A percentile compares a stretch with the other conserved stretches of the same genome.
These are phyloP conservation scores for Geotrupes spiniger DNA, from an alignment of 2,888 invertebrate genomes.

Conservation along the genomic window DNA sequence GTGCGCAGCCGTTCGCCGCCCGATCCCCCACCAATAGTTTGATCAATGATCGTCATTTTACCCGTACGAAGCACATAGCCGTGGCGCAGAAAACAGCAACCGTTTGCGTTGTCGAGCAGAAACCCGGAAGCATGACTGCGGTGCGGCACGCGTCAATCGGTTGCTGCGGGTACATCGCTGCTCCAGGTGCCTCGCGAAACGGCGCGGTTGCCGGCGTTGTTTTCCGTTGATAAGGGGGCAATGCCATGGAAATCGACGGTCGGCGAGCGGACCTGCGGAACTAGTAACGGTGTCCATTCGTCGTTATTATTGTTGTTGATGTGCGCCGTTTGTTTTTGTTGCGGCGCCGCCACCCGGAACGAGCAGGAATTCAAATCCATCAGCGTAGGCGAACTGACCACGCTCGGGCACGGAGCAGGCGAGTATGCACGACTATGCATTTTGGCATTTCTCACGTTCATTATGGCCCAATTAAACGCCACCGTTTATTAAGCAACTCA, in stretches of 20 bases:
- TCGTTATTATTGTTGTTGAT: constrained; percentile 3
- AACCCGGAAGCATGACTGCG: too few species aligned
- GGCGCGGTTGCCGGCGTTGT: constrained; percentile 19
- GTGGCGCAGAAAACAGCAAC: too few species aligned
- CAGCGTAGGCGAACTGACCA: constrained; percentile 14
- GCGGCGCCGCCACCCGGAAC: not conserved
- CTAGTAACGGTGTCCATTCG: constrained; percentile 1
- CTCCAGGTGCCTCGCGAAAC: constrained; percentile 9
- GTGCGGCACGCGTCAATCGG: not conserved
- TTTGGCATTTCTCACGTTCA: too few species aligned
- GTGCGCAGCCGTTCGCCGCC: too few species aligned
- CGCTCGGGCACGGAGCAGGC: constrained; percentile 19
- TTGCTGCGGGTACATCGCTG: not conserved
- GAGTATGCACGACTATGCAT: too few species aligned
- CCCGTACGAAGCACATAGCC: too few species aligned
- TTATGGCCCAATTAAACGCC: too few species aligned
- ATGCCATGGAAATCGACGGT: constrained; percentile 23
- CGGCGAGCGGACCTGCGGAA: constrained; percentile 1
- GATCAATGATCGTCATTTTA: too few species aligned
- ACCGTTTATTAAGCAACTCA: too few species aligned
- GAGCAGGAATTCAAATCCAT: constrained; percentile 6
- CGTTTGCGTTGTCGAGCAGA: too few species aligned
- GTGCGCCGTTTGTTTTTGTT: constrained; percentile 6
- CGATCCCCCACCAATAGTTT: too few species aligned
- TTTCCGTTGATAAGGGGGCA: constrained; percentile 18